These are phyloP conservation scores for Acanthaster planci DNA, from an alignment of 35 echinoderm and acorn worm genomes.

Conservation along the genomic window DNA sequence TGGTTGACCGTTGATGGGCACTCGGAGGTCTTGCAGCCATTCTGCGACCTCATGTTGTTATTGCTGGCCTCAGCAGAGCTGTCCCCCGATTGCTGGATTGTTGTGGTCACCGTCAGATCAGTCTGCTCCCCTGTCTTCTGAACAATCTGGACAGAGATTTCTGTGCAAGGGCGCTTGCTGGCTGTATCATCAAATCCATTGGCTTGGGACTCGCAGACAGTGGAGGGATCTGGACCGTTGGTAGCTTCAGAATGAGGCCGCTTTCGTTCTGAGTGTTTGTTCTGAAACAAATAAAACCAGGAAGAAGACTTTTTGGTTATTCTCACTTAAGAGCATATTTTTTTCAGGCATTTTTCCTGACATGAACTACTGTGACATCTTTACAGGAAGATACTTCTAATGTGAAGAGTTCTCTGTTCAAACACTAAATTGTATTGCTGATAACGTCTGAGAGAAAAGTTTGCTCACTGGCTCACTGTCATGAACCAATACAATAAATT, in stretches of 20 bases:
- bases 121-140: constrained; percentile 17
- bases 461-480: no score
- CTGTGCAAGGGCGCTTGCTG: constrained; percentile 7
- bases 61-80: constrained; percentile 2
- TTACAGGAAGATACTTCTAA: no score
- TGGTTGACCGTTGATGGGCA: background rate
- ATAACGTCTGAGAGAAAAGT: no score
- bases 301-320: background rate
- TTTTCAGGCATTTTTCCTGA: no score
- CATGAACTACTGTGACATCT: no score
- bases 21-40: background rate
- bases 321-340: no score
- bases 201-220: background rate
- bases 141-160: constrained; percentile 13
- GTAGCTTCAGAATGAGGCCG: constrained; percentile 44
- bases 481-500: no score
- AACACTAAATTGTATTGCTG: no score
- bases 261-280: constrained; percentile 44
- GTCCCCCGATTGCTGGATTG: constrained; percentile 5
- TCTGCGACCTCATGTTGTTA: constrained; percentile 23
- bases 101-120: constrained; percentile 12
- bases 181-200: constrained; percentile 2
- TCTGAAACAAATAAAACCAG: constrained; percentile 30
- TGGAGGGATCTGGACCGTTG: constrained; percentile 20
- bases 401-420: no score